Evolutionary conservation across 1,140 invertebrate species (phyloP).

Genomic region (Chrysoperla carnea): DNA sequence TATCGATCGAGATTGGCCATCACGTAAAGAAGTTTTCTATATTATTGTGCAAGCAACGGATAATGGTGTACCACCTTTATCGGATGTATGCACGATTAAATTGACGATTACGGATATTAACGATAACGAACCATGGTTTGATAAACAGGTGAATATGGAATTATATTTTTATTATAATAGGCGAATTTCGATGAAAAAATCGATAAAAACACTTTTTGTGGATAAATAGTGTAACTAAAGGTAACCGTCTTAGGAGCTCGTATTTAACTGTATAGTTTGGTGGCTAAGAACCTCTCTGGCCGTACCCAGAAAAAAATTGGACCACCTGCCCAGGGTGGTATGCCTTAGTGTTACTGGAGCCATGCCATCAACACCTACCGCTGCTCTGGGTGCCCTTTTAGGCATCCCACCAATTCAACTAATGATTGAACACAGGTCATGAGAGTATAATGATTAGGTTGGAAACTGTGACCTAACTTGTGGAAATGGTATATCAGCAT

Average conservation of each 20-base stretch:
- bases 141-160: constrained; percentile 39
- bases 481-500: too few species aligned
- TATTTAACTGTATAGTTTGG: background rate
- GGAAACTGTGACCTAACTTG: too few species aligned
- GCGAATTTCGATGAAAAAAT: background rate
- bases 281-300: too few species aligned
- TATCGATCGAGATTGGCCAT: constrained; percentile 73
- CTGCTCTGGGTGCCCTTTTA: too few species aligned
- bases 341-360: too few species aligned
- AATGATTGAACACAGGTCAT: too few species aligned
- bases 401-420: too few species aligned
- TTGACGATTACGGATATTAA: constrained; percentile 75
- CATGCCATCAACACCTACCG: too few species aligned
- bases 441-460: too few species aligned
- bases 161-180: background rate
- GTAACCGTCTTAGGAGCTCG: background rate
- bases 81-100: constrained; percentile 76
- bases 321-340: too few species aligned
- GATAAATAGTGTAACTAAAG: background rate
- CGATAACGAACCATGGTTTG: constrained; percentile 72
- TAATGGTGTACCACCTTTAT: constrained; percentile 64
- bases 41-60: constrained; percentile 67
- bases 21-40: constrained; percentile 66
- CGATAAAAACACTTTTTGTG: background rate
- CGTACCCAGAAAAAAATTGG: too few species aligned